Percentiles rank a stretch among this genome's conserved stretches.
These are phyloP conservation scores for Caiman crocodilus DNA, from an alignment of 2,797 vertebrate genomes.

Conservation along the genomic window DNA sequence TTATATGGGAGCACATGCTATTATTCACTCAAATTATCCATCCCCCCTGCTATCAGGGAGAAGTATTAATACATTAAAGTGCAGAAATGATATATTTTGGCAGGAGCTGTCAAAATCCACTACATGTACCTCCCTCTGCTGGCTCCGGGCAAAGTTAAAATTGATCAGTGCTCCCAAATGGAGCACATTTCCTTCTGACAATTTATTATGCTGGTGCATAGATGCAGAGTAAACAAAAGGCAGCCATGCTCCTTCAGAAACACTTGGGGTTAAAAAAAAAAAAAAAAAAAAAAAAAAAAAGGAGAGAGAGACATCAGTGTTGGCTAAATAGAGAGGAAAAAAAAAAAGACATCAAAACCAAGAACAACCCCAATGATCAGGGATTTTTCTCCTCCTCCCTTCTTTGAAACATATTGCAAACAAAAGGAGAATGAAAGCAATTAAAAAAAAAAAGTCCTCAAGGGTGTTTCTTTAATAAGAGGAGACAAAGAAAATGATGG, in stretches of 20 bases:
- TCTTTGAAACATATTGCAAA: constrained; percentile 35
- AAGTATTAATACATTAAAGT: neutral
- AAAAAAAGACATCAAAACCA: neutral
- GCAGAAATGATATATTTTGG: neutral
- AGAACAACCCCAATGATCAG: neutral
- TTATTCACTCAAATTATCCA: neutral
- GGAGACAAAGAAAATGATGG: constrained; percentile 22
- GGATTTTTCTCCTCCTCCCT: constrained; percentile 54
- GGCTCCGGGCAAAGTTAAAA: neutral
- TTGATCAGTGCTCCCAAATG: neutral
- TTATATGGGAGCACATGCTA: constrained; percentile 16
- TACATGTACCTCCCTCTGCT: neutral
- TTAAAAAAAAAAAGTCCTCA: neutral
- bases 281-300: neutral
- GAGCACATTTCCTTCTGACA: neutral
- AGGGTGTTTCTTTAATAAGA: constrained; percentile 49
- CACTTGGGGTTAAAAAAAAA: neutral
- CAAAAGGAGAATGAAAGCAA: constrained; percentile 44
- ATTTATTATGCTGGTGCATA: neutral
- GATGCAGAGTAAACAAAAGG: constrained; percentile 19
- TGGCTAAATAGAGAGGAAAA: constrained; percentile 56
- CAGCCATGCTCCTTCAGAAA: constrained; percentile 37
- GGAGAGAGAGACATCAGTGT: neutral
- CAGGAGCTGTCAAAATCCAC: neutral
- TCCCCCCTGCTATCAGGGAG: neutral